Evolutionary conservation across 2,888 invertebrate genomes (phyloP), one percentile per base, ranked within the genome.

Genomic region (Agapostemon virescens): DNA sequence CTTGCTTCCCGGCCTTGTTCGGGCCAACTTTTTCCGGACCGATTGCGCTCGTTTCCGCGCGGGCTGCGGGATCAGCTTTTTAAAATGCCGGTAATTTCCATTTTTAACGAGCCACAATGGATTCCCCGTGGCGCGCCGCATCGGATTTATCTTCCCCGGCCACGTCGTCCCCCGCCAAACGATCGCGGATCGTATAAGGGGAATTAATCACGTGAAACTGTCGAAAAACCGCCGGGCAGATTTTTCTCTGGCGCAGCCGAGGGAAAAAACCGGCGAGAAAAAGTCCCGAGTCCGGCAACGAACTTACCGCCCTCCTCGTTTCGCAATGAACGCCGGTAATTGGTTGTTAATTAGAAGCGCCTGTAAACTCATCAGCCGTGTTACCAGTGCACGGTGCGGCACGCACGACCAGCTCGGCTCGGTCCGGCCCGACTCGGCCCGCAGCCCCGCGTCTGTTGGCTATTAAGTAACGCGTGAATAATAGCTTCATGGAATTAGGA

Each of bases 31-130:
- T 82, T 81, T 83, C 78, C 75, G 68, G 36, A 55, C 55, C 74
- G 81, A 81, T 83, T 75, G 77, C 82, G 64, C 76, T 61, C 74
- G 70, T 64, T 83, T 83, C 79, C 52, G 74, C 66, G 42, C 26
- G 70, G 64, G 49, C 69, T 74, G 74, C 78, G 76, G 61, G 75
- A 81, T 81, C 78, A 78, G 74, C 84, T 81, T 74, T 84, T 84
- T 84, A 73, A 84, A 84, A 81, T 78, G 74, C 74, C 77, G 68
- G 74, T 74, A 83, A 84, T 83, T 83, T 84, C 76, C 83, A 83
- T 83, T 84, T 83, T 77, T 74, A 83, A 83, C 83, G 83, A 83
- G 70, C 79, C 73, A 26, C 68, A 61, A 52, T 67, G 64, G 52
- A 71, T 58, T 71, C 69, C 74, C 38, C 58, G 36, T 20, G 69